Conservation (phyloP, 1,140 invertebrate genomes). For the Carposina sasakii region DNA sequence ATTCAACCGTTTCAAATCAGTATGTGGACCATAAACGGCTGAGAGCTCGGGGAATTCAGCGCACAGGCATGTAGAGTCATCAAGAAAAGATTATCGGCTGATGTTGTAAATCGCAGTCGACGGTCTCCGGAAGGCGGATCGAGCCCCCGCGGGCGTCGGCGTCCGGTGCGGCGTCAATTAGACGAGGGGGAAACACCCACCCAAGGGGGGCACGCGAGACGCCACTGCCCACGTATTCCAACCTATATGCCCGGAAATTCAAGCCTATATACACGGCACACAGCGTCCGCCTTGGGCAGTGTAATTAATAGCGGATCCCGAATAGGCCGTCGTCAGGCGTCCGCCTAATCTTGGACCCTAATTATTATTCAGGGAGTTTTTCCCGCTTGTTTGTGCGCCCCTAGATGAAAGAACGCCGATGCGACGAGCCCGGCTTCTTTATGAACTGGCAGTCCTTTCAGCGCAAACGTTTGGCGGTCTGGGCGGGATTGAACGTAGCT, state of each 20-base stretch:
- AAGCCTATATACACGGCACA: neutral
- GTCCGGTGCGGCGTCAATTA: slow-evolving; percentile 2
- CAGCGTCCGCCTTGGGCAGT: neutral
- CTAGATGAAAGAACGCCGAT: too few relatives aligned
- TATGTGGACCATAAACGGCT: too few relatives aligned
- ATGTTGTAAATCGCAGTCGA: slow-evolving; percentile 1
- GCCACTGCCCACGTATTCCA: neutral
- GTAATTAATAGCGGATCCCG: slow-evolving; percentile 2
- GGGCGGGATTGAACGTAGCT: too few relatives aligned
- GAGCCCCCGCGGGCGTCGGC: neutral
- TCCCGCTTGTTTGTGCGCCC: too few relatives aligned
- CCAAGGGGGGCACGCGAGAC: neutral
- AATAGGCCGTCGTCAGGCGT: too few relatives aligned
- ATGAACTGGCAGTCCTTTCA: too few relatives aligned
- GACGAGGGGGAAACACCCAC: neutral
- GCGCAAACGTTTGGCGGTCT: too few relatives aligned
- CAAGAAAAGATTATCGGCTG: slow-evolving; percentile 2
- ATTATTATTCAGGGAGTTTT: slow-evolving; percentile 6
- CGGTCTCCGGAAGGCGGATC: neutral
- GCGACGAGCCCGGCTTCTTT: too few relatives aligned
- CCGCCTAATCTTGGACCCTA: slow-evolving; percentile 4
- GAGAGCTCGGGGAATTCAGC: too few relatives aligned
- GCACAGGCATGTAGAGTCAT: neutral
- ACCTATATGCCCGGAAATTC: neutral
- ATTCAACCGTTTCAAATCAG: too few relatives aligned